Conservation (phyloP, 2,113 vertebrate species). For the Poicephalus meyeri region DNA sequence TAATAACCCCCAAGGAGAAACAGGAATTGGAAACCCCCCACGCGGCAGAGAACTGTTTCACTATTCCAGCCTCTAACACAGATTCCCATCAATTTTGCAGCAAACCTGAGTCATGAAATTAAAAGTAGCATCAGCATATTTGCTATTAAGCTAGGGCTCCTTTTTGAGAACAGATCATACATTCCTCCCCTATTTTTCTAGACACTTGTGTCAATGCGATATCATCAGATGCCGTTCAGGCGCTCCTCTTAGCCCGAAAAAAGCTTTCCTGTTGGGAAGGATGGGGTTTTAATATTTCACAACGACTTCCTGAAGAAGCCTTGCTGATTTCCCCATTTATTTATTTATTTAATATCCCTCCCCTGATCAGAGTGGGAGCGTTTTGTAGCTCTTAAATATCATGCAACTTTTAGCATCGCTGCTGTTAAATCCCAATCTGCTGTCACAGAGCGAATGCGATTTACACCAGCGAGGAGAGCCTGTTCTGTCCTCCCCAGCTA, state of each 20-base stretch:
- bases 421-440: background rate
- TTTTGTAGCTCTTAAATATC: slow-evolving; percentile 59
- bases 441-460: background rate
- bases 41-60: background rate
- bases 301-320: background rate
- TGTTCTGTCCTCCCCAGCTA: background rate
- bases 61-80: background rate
- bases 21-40: background rate
- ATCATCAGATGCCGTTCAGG: slow-evolving; percentile 50
- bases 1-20: background rate
- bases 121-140: slow-evolving; percentile 63
- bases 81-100: slow-evolving; percentile 47
- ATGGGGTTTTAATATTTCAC: slow-evolving; percentile 51
- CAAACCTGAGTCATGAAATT: slow-evolving; percentile 64
- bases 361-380: slow-evolving; percentile 9
- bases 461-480: background rate
- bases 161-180: slow-evolving; percentile 56
- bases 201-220: slow-evolving; percentile 63
- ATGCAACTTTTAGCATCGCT: slow-evolving; percentile 32
- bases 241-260: slow-evolving; percentile 33
- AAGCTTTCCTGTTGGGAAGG: slow-evolving; percentile 58
- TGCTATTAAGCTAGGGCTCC: slow-evolving; percentile 42
- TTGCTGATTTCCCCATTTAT: slow-evolving; percentile 19
- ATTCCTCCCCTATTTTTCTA: slow-evolving; percentile 58
- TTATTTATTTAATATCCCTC: slow-evolving; percentile 23